Conservation (phyloP, 2,888 invertebrate genomes). For the Stenotaenia linearis region DNA sequence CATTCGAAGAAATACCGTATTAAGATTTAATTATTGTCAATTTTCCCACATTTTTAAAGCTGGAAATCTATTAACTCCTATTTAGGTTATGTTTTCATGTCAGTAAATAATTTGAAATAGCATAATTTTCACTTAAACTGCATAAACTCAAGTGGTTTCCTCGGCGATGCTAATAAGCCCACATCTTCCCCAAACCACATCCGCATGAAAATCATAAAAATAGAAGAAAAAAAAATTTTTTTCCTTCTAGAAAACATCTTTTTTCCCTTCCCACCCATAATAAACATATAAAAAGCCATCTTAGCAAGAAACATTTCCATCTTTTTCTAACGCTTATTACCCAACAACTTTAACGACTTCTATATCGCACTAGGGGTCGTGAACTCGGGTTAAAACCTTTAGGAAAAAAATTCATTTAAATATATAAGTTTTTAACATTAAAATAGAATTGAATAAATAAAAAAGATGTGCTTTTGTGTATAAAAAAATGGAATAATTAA, state of each 20-base stretch:
- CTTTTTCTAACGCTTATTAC: not conserved
- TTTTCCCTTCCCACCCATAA: not conserved
- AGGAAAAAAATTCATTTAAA: not conserved
- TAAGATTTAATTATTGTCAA: too few relatives aligned
- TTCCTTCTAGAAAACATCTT: not conserved
- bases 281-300: not conserved
- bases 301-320: not conserved
- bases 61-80: too few relatives aligned
- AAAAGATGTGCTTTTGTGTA: too few relatives aligned
- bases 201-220: not conserved
- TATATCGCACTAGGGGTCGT: not conserved
- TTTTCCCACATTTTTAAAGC: too few relatives aligned
- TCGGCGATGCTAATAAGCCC: not conserved
- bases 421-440: not conserved
- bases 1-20: too few relatives aligned
- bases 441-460: not conserved
- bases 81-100: too few relatives aligned
- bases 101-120: too few relatives aligned
- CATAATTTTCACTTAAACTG: too few relatives aligned
- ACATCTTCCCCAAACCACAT: not conserved
- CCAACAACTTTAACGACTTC: constrained; percentile 1
- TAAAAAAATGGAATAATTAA: constrained; percentile 6
- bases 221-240: not conserved
- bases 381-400: not conserved
- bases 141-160: not conserved